These are phyloP conservation scores for Galerucella pusilla DNA, from an alignment of 2,888 invertebrate genomes.

Conservation along the genomic window DNA sequence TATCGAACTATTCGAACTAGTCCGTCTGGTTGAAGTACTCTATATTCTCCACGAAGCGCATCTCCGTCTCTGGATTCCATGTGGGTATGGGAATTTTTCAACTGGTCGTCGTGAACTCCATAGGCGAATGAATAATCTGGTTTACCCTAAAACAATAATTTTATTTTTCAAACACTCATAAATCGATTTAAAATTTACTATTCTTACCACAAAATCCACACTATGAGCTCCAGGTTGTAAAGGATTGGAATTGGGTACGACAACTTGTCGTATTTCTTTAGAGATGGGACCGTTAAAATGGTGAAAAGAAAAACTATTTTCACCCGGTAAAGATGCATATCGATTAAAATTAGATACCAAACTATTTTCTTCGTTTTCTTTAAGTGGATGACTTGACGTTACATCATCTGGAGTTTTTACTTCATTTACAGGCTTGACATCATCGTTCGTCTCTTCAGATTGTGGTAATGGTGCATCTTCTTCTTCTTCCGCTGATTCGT, in stretches of 20 bases:
- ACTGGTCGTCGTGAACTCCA: conserved; percentile 79
- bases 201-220: conserved; percentile 74
- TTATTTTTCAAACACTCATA: not conserved
- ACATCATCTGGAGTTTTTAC: conserved; percentile 2
- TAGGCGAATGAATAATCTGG: conserved; percentile 82
- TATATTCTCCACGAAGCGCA: conserved; percentile 78
- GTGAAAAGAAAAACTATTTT: conserved; percentile 76
- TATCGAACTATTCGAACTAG: conserved; percentile 78
- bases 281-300: conserved; percentile 81
- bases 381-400: not conserved
- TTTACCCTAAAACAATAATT: conserved; percentile 69
- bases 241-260: conserved; percentile 66
- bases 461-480: not conserved
- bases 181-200: too few relatives aligned
- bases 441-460: not conserved
- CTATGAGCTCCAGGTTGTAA: conserved; percentile 68
- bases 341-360: conserved; percentile 1
- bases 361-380: conserved; percentile 2
- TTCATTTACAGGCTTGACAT: not conserved
- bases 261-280: conserved; percentile 71
- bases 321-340: conserved; percentile 38
- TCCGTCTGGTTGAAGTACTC: conserved; percentile 80
- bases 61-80: conserved; percentile 79
- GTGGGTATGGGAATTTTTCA: conserved; percentile 79
- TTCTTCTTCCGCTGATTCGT: conserved; percentile 6